Evolutionary conservation across 1,140 invertebrate species (phyloP), one percentile per base, ranked within the genome.

Genomic region (Helicoverpa armigera): DNA sequence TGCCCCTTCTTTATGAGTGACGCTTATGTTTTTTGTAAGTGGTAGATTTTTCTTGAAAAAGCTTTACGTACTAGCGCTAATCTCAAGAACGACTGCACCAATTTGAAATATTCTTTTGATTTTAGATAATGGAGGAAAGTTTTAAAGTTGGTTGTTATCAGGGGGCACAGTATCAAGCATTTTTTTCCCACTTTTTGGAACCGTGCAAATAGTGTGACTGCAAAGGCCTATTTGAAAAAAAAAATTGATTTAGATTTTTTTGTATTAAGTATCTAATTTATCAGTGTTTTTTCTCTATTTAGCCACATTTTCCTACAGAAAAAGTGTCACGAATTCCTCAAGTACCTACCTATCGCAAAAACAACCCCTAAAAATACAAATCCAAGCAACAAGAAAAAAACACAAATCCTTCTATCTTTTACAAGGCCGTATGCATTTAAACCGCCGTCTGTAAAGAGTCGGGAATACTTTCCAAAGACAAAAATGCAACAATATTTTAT

Each of bases 401-500:
- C n/a, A 75, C 61, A 75, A 75, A 61, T 75, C 43, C 16, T 29
- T 61, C 58, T 61, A 53, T 54, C 18, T 10, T 29, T 61, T 53
- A 77, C 74, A 77, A 77, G 35, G 50, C 29, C 29, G 31, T 77
- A 60, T 77, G 50, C 74, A 77, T 77, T 77, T 77, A 77, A 77
- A 77, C 48, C 53, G 29, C 2, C 43, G 56, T 77, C 13, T 9
- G 48, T 51, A 48, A 16, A 29, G 9, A 61, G 43, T 7, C 53
- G 16, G 54, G 50, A 72, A 72, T 54, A 54, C 23, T 29, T 56
- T 56, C 70, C 74, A 63, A 53, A 77, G 74, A 77, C 56, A 65
- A 77, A 76, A 77, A 77, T 77, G 74, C 74, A 77, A 63, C 58
- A 77, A 77, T 51, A 77, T 77, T 65, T 77, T 77, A 77, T 77